phyloP scores from a whole-genome alignment of 2,113 vertebrate genomes.

The Pterophyllum scalare region DNA sequence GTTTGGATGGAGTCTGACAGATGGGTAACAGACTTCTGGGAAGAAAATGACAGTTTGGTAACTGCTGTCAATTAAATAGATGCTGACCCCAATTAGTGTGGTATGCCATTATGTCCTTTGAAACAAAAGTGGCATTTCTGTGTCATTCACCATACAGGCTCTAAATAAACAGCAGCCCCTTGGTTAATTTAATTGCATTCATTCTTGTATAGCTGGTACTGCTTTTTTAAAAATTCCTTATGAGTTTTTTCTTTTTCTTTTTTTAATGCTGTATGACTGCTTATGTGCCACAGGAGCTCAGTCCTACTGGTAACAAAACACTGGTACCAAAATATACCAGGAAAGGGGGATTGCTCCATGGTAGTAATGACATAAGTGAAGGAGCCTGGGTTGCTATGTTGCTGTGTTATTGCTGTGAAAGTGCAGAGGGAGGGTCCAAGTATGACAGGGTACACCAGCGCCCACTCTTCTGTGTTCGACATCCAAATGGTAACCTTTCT shows the following conservation, averaged over 20 bases:
- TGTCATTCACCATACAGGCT: conserved; percentile 7
- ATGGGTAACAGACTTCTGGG: conserved; percentile 46
- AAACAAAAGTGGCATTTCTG: conserved; percentile 30
- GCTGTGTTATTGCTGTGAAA: conserved; percentile 76
- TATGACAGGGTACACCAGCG: conserved; percentile 53
- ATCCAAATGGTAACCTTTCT: conserved; percentile 66
- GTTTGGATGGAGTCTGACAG: conserved; percentile 57
- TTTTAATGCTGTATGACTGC: neutral
- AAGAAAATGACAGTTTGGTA: conserved; percentile 12
- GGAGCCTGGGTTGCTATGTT: conserved; percentile 77
- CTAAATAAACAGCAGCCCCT: conserved; percentile 7
- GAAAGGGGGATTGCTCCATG: conserved; percentile 44
- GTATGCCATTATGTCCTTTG: conserved; percentile 26
- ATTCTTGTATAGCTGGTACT: neutral
- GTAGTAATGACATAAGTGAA: conserved; percentile 51
- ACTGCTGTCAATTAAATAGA: conserved; percentile 58
- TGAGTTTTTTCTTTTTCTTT: neutral
- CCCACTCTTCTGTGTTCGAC: conserved; percentile 42
- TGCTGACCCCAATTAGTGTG: conserved; percentile 49
- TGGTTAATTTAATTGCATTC: neutral
- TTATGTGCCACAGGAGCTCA: conserved; percentile 45
- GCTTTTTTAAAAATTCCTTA: conserved; percentile 22
- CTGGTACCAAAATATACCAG: conserved; percentile 31
- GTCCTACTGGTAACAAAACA: conserved; percentile 17
- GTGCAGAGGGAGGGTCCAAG: conserved; percentile 44